phyloP scores from a whole-genome alignment of 2,888 invertebrate genomes.

The Cryptocephalus primarius region DNA sequence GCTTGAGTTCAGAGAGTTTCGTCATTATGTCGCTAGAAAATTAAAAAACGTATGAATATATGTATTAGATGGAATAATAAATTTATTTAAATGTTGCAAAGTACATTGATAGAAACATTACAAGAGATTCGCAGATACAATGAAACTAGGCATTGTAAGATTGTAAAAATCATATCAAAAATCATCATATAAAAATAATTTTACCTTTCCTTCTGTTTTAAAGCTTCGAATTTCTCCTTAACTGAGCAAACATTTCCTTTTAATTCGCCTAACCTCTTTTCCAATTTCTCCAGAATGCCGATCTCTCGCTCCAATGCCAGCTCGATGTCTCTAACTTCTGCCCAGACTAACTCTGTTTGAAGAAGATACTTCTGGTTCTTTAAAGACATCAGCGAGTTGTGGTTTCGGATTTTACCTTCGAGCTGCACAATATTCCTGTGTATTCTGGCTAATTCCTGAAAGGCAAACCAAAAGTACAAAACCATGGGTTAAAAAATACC shows the following conservation, averaged over 20 bases:
- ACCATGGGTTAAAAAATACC: too few species aligned
- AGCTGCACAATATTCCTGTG: conserved; percentile 21
- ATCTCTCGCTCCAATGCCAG: conserved; percentile 25
- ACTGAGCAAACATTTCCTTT: conserved; percentile 1
- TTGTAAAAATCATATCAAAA: too few species aligned
- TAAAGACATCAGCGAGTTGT: conserved; percentile 25
- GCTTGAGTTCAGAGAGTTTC: conserved; percentile 29
- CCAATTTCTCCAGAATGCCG: conserved; percentile 2
- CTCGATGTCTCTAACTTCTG: conserved; percentile 27
- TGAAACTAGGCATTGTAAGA: too few species aligned
- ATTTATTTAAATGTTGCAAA: too few species aligned
- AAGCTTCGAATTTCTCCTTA: conserved; percentile 2
- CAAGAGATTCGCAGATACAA: too few species aligned
- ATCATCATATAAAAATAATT: too few species aligned
- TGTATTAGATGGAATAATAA: too few species aligned
- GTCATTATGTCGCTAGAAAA: conserved; percentile 19
- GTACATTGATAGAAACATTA: too few species aligned
- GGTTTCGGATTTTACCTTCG: conserved; percentile 24
- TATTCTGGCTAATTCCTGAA: conserved; percentile 17
- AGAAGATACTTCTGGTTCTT: conserved; percentile 26
- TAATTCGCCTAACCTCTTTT: conserved; percentile 12
- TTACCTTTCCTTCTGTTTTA: conserved; percentile 4
- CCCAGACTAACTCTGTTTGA: conserved; percentile 28
- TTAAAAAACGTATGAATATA: background rate
- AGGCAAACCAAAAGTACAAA: conserved; percentile 1